phyloP scores from a whole-genome alignment of 2,113 vertebrate species.

The Gymnocephalus cernua region DNA sequence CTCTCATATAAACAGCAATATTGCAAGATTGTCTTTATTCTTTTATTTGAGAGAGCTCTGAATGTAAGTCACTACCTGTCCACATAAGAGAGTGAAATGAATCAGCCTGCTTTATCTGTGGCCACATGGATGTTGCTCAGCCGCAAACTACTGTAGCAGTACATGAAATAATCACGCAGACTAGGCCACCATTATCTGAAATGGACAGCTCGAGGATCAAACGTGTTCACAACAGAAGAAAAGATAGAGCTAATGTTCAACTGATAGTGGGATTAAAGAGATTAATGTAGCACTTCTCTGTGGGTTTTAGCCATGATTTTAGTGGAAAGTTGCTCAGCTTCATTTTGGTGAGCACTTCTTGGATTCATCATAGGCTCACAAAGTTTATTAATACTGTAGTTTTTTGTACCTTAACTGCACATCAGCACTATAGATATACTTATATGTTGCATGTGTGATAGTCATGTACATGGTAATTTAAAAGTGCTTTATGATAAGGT shows the following conservation, averaged over 20 bases:
- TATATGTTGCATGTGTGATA: slow-evolving; percentile 4
- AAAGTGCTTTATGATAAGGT: slow-evolving; percentile 4
- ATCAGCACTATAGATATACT: background rate
- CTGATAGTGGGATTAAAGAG: slow-evolving; percentile 39
- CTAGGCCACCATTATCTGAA: slow-evolving; percentile 28
- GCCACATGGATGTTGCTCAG: slow-evolving; percentile 33
- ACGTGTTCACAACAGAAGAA: slow-evolving; percentile 22
- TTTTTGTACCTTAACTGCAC: background rate
- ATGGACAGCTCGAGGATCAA: slow-evolving; percentile 29
- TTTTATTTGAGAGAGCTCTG: slow-evolving; percentile 32
- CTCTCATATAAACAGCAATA: slow-evolving; percentile 1
- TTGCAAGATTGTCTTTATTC: slow-evolving; percentile 21
- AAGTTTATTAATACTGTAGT: background rate
- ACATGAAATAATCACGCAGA: slow-evolving; percentile 28
- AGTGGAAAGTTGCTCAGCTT: slow-evolving; percentile 10
- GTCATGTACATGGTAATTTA: background rate
- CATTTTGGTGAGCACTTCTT: background rate
- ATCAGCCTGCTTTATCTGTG: slow-evolving; percentile 46
- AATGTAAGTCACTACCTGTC: slow-evolving; percentile 42
- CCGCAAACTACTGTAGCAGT: slow-evolving; percentile 39
- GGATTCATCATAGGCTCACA: background rate
- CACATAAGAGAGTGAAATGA: slow-evolving; percentile 51
- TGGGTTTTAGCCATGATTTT: slow-evolving; percentile 21
- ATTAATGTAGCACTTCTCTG: slow-evolving; percentile 23
- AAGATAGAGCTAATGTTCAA: slow-evolving; percentile 38